Evolutionary conservation across 2,888 invertebrate species (phyloP).

Genomic region (Agriopis marginaria): DNA sequence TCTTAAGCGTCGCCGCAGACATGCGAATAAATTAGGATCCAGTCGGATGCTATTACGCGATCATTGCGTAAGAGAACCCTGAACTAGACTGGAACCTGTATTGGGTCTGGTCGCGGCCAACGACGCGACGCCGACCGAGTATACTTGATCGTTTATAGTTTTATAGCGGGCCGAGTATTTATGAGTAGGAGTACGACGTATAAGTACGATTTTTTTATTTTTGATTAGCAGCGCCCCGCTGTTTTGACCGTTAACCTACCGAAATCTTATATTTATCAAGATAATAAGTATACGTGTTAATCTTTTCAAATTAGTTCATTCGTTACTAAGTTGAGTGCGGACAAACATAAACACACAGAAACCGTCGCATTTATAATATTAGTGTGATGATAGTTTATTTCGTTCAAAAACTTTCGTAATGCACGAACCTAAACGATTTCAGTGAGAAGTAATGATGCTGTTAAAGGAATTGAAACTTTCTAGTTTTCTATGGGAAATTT

Average conservation of each 20-base stretch:
- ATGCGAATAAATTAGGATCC: constrained; percentile 58
- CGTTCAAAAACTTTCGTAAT: constrained; percentile 9
- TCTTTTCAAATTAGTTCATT: too few species aligned
- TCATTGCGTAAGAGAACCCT: constrained; percentile 61
- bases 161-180: not conserved
- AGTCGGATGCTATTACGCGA: constrained; percentile 70
- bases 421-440: constrained; percentile 17
- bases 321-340: too few species aligned
- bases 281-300: too few species aligned
- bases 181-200: not conserved
- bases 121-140: constrained; percentile 57
- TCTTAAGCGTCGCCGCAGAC: constrained; percentile 46
- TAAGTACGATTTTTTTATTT: too few species aligned
- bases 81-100: constrained; percentile 54
- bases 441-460: constrained; percentile 14
- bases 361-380: too few species aligned
- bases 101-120: constrained; percentile 72
- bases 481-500: constrained; percentile 19
- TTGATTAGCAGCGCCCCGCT: too few species aligned
- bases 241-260: too few species aligned
- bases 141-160: constrained; percentile 54
- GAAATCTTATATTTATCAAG: too few species aligned
- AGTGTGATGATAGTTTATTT: too few species aligned
- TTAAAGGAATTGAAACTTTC: constrained; percentile 13
- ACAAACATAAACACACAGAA: too few species aligned